Base-by-base conservation (phyloP, 1,140 invertebrate species). In the Drosophila tropicalis region DNA sequence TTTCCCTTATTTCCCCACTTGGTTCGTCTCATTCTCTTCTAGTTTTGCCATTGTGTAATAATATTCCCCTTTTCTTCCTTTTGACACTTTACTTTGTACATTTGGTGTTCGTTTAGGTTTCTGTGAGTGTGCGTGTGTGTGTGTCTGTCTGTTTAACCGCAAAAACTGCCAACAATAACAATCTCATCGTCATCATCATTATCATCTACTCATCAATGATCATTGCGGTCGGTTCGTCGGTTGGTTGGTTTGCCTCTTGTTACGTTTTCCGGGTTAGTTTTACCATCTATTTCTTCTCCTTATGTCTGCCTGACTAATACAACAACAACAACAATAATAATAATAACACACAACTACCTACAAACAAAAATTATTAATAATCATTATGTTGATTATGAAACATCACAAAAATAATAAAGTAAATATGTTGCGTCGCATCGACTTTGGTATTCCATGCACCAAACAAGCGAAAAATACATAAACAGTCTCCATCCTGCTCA, bases 191-290 rank as follows among this genome's bases (percentile, higher is more conserved):
- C 39, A 62, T 62, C 39, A 67, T 68, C 19, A 39, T 56, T 9
- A n/a, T 61, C 34, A 22, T 61, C 58, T 25, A 61, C 13, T 17
- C 17, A 44, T 39, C 17, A 51, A 51, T 51, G 44, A 62, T 62
- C 36, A 62, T 44, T 44, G 40, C 40, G 36, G 60, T 62, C 9
- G 39, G 44, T 39, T 17, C 56, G 47, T 54, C 60, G 58, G 10
- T 12, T 36, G 29, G 29, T 29, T 29, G 34, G 10, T 34, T 10
- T 36, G 34, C 61, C 54, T 47, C 63, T 72, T 67, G 44, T 55
- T 67, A 75, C 64, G 57, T 74, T 72, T 75, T 75, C 64, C 72
- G 57, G 36, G 60, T 67, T 58, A 58, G 56, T 75, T 66, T 51
- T 67, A 47, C 51, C 40, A 3, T 57, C 25, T 67, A 4, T 22